These are phyloP conservation scores for Sinohyriopsis cumingii DNA, from an alignment of 2,888 invertebrate genomes.

Conservation along the genomic window DNA sequence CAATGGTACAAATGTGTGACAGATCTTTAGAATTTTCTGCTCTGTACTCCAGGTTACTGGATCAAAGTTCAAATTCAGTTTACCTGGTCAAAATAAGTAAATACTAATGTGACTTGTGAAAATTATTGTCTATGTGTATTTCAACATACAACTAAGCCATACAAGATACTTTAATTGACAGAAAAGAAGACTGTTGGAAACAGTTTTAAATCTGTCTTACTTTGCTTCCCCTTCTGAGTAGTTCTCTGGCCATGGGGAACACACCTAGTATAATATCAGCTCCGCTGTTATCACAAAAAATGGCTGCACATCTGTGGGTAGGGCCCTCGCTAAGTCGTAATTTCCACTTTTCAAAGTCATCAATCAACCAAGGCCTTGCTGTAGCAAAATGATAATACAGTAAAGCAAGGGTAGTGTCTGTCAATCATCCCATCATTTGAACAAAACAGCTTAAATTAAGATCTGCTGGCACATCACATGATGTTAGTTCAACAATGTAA, in stretches of 20 bases:
- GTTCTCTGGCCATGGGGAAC: conserved; percentile 89
- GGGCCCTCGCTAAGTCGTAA: conserved; percentile 75
- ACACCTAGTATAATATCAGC: conserved; percentile 94
- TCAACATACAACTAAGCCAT: too few species aligned
- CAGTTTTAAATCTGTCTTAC: conserved; percentile 72
- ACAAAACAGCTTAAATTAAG: too few species aligned
- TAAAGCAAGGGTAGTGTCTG: not conserved
- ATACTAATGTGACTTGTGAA: too few species aligned
- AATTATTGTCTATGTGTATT: too few species aligned
- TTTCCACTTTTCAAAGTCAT: conserved; percentile 89
- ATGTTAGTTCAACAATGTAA: too few species aligned
- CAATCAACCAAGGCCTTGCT: conserved; percentile 91
- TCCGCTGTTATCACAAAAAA: conserved; percentile 98
- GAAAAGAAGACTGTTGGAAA: too few species aligned
- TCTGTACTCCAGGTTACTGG: not conserved
- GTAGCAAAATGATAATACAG: conserved; percentile 14
- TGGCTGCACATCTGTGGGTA: conserved; percentile 88
- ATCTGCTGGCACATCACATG: too few species aligned
- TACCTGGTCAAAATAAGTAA: too few species aligned
- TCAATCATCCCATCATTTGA: too few species aligned
- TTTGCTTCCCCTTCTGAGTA: conserved; percentile 85
- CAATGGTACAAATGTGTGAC: too few species aligned
- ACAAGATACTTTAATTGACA: too few species aligned
- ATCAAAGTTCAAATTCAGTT: too few species aligned
- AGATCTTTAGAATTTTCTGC: not conserved